Percentiles rank a stretch among this genome's conserved stretches.
These are phyloP conservation scores for Sitta europaea DNA, from an alignment of 2,113 vertebrate genomes.

Conservation along the genomic window DNA sequence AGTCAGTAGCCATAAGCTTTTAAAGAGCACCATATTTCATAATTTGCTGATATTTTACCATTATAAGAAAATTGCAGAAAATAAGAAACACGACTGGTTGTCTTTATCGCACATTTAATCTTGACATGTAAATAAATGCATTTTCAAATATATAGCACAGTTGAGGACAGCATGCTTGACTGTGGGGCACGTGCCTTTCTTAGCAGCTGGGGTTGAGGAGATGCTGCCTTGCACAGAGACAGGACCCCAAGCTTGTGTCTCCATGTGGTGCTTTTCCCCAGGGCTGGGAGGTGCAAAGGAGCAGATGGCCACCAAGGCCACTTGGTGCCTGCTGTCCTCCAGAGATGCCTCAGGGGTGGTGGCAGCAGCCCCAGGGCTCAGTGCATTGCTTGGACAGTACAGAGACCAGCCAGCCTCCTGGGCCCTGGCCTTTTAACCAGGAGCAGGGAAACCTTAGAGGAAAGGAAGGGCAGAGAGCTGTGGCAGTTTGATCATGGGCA, in stretches of 20 bases:
- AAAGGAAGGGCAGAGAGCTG: neutral
- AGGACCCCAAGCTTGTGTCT: neutral
- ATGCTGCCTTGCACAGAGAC: neutral
- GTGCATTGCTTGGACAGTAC: fast-evolving
- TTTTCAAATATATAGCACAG: neutral
- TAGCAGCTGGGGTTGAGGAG: neutral
- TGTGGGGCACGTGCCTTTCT: neutral
- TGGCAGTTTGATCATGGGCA: neutral
- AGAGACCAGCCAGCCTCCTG: fast-evolving
- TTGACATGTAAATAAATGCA: neutral
- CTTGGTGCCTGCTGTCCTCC: neutral
- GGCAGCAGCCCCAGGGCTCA: neutral
- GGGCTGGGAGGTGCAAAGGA: neutral
- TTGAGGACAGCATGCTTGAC: fast-evolving
- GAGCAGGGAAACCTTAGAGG: neutral
- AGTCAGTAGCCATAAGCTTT: neutral
- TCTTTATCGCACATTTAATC: neutral
- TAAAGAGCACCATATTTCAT: neutral
- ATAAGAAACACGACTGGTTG: neutral
- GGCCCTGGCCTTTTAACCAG: neutral
- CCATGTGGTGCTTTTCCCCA: neutral
- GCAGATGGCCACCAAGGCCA: neutral
- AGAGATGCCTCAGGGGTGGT: neutral
- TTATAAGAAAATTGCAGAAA: neutral
- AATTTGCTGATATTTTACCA: neutral